These are phyloP conservation scores for Harpagus bidentatus DNA, from an alignment of 2,113 vertebrate species.

Conservation along the genomic window DNA sequence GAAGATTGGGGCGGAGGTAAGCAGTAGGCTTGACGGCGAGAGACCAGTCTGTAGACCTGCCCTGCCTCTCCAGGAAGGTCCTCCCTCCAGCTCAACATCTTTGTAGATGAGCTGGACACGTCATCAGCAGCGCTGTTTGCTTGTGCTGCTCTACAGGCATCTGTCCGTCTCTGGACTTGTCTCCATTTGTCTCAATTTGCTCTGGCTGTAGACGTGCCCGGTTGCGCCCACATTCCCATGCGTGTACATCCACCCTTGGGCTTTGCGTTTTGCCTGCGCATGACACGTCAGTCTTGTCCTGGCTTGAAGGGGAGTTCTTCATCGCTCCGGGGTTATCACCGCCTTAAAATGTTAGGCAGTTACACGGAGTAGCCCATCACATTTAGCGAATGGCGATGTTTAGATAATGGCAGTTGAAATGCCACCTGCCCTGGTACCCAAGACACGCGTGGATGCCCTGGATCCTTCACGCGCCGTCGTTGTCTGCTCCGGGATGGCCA, in stretches of 20 bases:
- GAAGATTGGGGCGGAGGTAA: not conserved
- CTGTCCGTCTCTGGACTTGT: not conserved
- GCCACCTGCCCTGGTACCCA: not conserved
- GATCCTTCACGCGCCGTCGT: not conserved
- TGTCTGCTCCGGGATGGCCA: not conserved
- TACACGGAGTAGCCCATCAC: not conserved
- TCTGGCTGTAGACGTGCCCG: not conserved
- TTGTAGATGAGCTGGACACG: not conserved
- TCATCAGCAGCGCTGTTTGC: not conserved
- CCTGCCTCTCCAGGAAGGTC: not conserved
- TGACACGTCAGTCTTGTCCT: not conserved
- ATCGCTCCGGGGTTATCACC: not conserved
- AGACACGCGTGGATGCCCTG: rapidly evolving
- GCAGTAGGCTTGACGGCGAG: not conserved
- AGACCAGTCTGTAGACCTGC: not conserved
- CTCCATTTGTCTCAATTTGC: not conserved
- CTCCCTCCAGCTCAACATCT: not conserved
- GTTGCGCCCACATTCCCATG: not conserved
- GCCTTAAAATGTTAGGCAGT: not conserved
- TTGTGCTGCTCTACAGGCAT: not conserved
- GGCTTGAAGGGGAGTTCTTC: not conserved
- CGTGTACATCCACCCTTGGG: no score
- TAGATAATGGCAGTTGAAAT: not conserved
- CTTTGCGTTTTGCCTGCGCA: not conserved
- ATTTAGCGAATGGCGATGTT: not conserved